Percentiles rank a stretch among this genome's conserved stretches.
phyloP scores from a whole-genome alignment of 2,797 vertebrate genomes.

The Threskiornis aethiopicus region DNA sequence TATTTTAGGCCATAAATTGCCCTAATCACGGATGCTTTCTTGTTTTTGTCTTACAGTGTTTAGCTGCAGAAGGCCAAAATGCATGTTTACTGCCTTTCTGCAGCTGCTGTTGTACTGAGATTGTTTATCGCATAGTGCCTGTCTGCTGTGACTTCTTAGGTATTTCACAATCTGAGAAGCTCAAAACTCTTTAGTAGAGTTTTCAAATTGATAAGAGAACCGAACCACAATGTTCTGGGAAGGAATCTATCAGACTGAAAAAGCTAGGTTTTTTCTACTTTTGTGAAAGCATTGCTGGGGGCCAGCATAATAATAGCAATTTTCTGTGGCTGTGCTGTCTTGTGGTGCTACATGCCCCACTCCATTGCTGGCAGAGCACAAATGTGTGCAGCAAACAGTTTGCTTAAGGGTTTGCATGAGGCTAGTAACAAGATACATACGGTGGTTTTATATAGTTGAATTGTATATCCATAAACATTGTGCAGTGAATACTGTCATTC shows the following conservation, averaged over 20 bases:
- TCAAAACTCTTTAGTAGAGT: neutral
- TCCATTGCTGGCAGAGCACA: neutral
- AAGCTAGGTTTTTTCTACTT: neutral
- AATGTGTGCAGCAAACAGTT: neutral
- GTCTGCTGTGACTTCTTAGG: constrained; percentile 43
- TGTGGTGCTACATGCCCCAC: neutral
- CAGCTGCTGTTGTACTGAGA: constrained; percentile 60
- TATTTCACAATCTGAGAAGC: constrained; percentile 66
- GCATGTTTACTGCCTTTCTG: constrained; percentile 58
- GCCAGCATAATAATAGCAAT: neutral
- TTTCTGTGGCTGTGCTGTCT: neutral
- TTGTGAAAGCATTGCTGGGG: neutral
- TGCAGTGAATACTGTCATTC: neutral
- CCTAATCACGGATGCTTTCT: constrained; percentile 22
- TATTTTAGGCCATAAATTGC: constrained; percentile 60
- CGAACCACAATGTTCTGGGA: neutral
- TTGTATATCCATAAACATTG: neutral
- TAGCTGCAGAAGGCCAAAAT: constrained; percentile 60
- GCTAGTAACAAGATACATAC: neutral
- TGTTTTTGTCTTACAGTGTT: constrained; percentile 59
- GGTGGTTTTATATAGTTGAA: neutral
- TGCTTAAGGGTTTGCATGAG: neutral
- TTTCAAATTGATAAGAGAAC: constrained; percentile 55
- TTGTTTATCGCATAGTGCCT: constrained; percentile 61
- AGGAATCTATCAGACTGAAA: neutral